Percentiles rank a stretch among this genome's conserved stretches.
Conservation (phyloP, 2,797 vertebrate genomes). For the Cynodonichthys magdalenae region DNA sequence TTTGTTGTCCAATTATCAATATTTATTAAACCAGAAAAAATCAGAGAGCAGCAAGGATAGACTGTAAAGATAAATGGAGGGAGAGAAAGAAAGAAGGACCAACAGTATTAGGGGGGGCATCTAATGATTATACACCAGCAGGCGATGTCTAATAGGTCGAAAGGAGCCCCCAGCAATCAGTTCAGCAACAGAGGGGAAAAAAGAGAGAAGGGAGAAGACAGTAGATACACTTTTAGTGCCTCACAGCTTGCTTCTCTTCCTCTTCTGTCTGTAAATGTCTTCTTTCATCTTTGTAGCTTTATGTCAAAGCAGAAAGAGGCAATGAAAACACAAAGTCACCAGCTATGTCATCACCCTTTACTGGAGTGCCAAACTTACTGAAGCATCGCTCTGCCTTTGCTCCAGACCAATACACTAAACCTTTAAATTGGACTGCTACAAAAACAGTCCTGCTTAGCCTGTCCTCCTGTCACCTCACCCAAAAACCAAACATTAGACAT, state of each 20-base stretch:
- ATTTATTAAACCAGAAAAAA: constrained; percentile 47
- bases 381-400: constrained; percentile 54
- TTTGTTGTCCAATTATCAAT: constrained; percentile 31
- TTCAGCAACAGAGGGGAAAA: constrained; percentile 23
- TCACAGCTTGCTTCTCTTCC: constrained; percentile 37
- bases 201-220: constrained; percentile 7
- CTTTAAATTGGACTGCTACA: constrained; percentile 59
- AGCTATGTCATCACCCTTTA: constrained; percentile 67
- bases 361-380: constrained; percentile 53
- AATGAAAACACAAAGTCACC: constrained; percentile 68
- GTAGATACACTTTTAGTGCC: constrained; percentile 41
- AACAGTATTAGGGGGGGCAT: constrained; percentile 32
- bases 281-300: constrained; percentile 48
- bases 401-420: constrained; percentile 40
- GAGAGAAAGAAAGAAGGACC: constrained; percentile 14
- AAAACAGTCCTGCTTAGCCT: constrained; percentile 47
- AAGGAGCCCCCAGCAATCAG: constrained; percentile 17
- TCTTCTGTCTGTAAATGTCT: constrained; percentile 47
- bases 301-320: constrained; percentile 57
- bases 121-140: constrained; percentile 49
- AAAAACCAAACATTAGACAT: constrained; percentile 21
- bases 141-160: constrained; percentile 31
- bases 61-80: constrained; percentile 24
- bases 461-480: constrained; percentile 39
- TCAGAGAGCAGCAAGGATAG: constrained; percentile 41